Evolutionary conservation across 2,888 invertebrate species (phyloP), one percentile per base, ranked within the genome.

Genomic region (Oscheius sp.): DNA sequence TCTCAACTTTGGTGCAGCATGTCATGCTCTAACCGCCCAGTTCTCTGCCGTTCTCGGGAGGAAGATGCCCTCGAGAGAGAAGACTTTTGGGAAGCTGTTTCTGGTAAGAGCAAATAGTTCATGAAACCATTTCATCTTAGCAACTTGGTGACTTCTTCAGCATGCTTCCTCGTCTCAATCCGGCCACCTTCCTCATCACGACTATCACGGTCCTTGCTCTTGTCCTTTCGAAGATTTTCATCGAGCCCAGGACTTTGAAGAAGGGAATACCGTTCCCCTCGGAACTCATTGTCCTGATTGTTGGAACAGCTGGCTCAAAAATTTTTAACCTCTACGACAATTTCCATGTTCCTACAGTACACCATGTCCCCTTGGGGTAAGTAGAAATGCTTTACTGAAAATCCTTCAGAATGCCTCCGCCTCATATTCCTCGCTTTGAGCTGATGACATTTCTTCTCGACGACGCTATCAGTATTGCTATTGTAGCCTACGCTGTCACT

Each of bases 401-500:
- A 21, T 7, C 42, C 76, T 80, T 29, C 58, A 89, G 89, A 47
- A 79, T 90, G 55, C 89, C 89, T 13, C 50, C 73, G 0, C 89
- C 89, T 2, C 66, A 68, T 7, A 33, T 86, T n/a, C 89, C 89
- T 11, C 77, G 84, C 51, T 72, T 87, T 66, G 82, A 74, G 47
- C 66, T 86, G 3, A 77, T 86, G 76, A 70, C 60, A 0, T 70
- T 76, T 13, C 82, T 94, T 92, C 37, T 92, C 92, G 76, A 86
- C 9, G 90, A 90, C 79, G 89, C 90, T 1, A 74, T 91, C 48
- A 89, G 89, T 48, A 88, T 91, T 33, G 89, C 90, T n/a, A 89
- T 91, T 75, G 91, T 91, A 29, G 86, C 90, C 2, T 91, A 91
- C 84, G 90, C 90, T 11, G 89, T 91, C n/a, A 90, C 90, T 4